A percentile compares a stretch with the other conserved stretches of the same genome.
Conservation (phyloP, 2,113 vertebrate species). For the Alosa alosa region DNA sequence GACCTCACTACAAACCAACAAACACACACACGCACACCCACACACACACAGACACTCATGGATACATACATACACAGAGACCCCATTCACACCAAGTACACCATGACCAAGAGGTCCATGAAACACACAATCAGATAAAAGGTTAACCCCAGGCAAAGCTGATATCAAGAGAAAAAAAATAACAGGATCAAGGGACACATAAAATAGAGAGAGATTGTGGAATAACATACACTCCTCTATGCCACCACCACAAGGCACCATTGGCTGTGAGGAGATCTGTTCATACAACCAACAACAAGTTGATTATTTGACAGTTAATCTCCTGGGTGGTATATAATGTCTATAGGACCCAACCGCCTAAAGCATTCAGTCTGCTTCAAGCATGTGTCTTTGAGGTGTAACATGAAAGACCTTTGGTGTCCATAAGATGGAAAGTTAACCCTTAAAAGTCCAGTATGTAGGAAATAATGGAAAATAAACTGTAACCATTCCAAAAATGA, state of each 20-base stretch:
- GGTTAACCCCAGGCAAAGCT: too few relatives aligned
- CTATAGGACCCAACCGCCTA: too few relatives aligned
- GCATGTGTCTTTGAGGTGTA: not conserved
- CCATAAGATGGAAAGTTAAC: too few relatives aligned
- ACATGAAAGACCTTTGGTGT: not conserved
- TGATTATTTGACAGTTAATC: not conserved
- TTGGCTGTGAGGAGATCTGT: not conserved
- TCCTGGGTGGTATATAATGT: not conserved
- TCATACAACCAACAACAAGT: not conserved
- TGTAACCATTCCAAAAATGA: too few relatives aligned
- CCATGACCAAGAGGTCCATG: not conserved
- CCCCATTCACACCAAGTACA: not conserved
- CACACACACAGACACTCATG: not conserved
- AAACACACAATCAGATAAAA: not conserved
- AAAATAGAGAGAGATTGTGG: not conserved
- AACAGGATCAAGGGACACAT: too few relatives aligned
- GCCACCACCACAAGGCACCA: not conserved
- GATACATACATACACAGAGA: not conserved
- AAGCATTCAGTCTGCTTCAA: too few relatives aligned
- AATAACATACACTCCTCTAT: too few relatives aligned
- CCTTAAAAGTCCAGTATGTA: too few relatives aligned
- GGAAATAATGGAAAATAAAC: too few relatives aligned
- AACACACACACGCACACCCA: too few relatives aligned
- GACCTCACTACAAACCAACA: too few relatives aligned
- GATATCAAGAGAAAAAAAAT: too few relatives aligned